Evolutionary conservation across 2,888 invertebrate species (phyloP), one percentile per base, ranked within the genome.

Genomic region (Agonopterix subpropinquella): DNA sequence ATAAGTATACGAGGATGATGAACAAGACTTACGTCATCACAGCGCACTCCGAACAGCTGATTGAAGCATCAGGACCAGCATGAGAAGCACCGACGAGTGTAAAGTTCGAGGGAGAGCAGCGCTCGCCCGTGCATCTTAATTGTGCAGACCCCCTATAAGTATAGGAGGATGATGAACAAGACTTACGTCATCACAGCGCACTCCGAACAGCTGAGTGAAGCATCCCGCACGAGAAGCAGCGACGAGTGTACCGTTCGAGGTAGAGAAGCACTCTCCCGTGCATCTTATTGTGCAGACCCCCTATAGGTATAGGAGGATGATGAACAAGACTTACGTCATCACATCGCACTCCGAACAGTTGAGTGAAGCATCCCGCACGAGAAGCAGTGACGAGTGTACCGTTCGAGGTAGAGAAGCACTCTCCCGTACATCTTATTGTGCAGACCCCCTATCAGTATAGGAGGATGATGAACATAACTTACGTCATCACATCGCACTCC

Each of bases 101-200:
- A 89, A 7, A 89, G 89, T 61, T 91, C 90, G 47, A 92, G 62
- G 61, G 89, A 92, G 48, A 89, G 72, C 18, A 92, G 70, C 0
- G 92, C 91, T 50, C 89, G 86, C 0, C 79, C 80, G 58, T 92
- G 92, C 68, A 91, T 89, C 52, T 91, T 90, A 42, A n/a, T 89
- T 87, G 79, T 81, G 54, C 28, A 49, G 47, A 52, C 37, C 39
- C 15, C 15, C 1, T 2, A 15, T 15, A 15, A 15, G 1, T 1
- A 3, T 1, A 15, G 3, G 18, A 18, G 4, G 18, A 18, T 4
- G 18, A 18, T 18, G 3, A 18, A 18, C 89, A 52, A 18, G 18
- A 53, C 72, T 59, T 61, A 79, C 78, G 43, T 77, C 73, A 52
- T 77, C 62, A 69, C 62, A 81, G 52, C 67, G 73, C 45, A 61